Percentiles rank a stretch among this genome's conserved stretches.
phyloP scores from a whole-genome alignment of 2,888 invertebrate genomes.

The Smittia aterrima region DNA sequence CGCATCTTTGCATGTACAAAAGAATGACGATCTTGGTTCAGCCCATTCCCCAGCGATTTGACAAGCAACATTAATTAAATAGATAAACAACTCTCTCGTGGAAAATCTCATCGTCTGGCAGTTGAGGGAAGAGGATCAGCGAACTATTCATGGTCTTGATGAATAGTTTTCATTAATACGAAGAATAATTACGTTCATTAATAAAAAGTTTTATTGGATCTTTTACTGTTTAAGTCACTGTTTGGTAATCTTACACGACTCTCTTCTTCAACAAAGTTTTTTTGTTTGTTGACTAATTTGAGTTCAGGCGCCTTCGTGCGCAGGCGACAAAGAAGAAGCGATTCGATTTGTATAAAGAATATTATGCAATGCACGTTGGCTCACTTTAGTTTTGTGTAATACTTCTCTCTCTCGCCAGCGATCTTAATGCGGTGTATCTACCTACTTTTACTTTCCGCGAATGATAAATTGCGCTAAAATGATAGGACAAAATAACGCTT shows the following conservation, averaged over 20 bases:
- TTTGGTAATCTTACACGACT: conserved; percentile 12
- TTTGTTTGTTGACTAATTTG: too few relatives aligned
- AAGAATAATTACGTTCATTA: conserved; percentile 33
- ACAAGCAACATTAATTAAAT: background rate
- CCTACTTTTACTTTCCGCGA: conserved; percentile 22
- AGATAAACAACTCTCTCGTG: background rate
- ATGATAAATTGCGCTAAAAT: conserved; percentile 9
- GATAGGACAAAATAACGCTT: conserved; percentile 1
- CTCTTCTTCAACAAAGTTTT: too few relatives aligned
- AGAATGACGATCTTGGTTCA: too few relatives aligned
- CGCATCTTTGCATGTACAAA: too few relatives aligned
- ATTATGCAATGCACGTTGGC: background rate
- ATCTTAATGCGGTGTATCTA: background rate
- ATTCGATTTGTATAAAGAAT: background rate
- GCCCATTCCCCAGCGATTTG: too few relatives aligned
- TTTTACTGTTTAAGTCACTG: background rate
- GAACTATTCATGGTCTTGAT: conserved; percentile 18
- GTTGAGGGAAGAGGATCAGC: background rate
- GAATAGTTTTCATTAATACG: conserved; percentile 23
- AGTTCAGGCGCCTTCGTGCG: background rate
- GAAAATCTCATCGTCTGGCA: background rate
- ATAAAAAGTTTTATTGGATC: conserved; percentile 25
- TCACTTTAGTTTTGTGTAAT: background rate
- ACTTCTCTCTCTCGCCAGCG: background rate
- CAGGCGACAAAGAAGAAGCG: conserved; percentile 18